Percentiles rank a stretch among this genome's conserved stretches.
Evolutionary conservation across 1,140 invertebrate genomes (phyloP).

Genomic region (Drosophila ambigua): DNA sequence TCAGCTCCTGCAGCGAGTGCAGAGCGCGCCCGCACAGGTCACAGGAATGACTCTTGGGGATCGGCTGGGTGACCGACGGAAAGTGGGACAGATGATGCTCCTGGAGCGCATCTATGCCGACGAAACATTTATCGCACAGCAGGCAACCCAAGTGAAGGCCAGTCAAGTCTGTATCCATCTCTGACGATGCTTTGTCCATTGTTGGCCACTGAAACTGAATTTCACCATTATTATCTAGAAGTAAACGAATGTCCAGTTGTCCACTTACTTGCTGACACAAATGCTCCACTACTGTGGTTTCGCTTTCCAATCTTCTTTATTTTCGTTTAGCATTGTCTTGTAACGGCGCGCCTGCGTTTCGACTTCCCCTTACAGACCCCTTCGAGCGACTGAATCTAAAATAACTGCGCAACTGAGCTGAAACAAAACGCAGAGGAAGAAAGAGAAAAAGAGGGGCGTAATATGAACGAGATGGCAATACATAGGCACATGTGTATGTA

Average conservation of each 20-base stretch:
- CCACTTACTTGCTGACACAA: background rate
- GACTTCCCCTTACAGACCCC: too few species aligned
- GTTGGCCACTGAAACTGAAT: slow-evolving; percentile 1
- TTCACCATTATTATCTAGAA: background rate
- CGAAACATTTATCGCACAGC: slow-evolving; percentile 40
- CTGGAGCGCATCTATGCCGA: slow-evolving; percentile 34
- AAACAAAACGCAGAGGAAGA: too few species aligned
- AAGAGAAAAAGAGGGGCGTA: too few species aligned
- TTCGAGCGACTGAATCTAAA: too few species aligned
- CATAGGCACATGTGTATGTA: too few species aligned
- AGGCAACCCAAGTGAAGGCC: slow-evolving; percentile 26
- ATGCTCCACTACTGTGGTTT: too few species aligned
- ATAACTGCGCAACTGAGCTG: too few species aligned
- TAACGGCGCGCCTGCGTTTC: too few species aligned
- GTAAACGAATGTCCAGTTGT: background rate
- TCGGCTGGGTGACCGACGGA: background rate
- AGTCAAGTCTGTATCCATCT: background rate
- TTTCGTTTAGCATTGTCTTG: too few species aligned
- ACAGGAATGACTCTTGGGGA: slow-evolving; percentile 7
- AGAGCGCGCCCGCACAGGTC: slow-evolving; percentile 46
- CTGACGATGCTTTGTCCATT: slow-evolving; percentile 5
- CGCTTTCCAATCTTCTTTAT: too few species aligned
- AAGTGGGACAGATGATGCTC: slow-evolving; percentile 28
- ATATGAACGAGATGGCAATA: too few species aligned
- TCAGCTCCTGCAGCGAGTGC: slow-evolving; percentile 29